phyloP scores from a whole-genome alignment of 64 coral and sea anemone genomes.

The Stichodactyla mertensii region DNA sequence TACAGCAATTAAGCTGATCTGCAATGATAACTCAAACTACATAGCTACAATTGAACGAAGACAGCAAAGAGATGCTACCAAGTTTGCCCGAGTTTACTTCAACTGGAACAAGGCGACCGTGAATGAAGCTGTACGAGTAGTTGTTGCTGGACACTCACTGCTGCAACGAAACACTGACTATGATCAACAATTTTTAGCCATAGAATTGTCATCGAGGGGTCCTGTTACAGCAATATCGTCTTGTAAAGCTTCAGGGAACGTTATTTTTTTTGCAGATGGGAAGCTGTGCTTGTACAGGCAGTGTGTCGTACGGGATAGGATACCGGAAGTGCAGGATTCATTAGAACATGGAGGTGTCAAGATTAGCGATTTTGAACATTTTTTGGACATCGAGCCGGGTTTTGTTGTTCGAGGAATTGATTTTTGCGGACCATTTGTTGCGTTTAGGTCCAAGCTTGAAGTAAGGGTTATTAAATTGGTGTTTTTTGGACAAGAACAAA shows the following conservation, averaged over 20 bases:
- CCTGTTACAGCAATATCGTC: constrained; percentile 49
- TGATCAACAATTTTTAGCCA: constrained; percentile 47
- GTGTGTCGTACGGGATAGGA: constrained; percentile 4
- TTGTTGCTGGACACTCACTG: constrained; percentile 67
- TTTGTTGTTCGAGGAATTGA: constrained; percentile 55
- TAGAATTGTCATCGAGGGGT: constrained; percentile 57
- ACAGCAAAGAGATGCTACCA: constrained; percentile 27
- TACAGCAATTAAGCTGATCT: constrained; percentile 69
- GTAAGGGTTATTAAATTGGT: constrained; percentile 67
- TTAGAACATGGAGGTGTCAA: constrained; percentile 10
- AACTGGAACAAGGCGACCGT: constrained; percentile 60
- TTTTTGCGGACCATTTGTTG: constrained; percentile 59
- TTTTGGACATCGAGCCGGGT: constrained; percentile 65
- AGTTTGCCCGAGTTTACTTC: constrained; percentile 72
- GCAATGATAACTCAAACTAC: constrained; percentile 74
- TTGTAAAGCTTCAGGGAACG: constrained; percentile 71
- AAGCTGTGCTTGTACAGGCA: constrained; percentile 63
- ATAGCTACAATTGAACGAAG: constrained; percentile 62
- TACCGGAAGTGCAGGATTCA: constrained; percentile 46
- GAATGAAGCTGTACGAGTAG: constrained; percentile 42
- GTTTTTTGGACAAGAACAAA: constrained; percentile 23
- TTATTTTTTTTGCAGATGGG: constrained; percentile 58
- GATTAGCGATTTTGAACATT: constrained; percentile 65
- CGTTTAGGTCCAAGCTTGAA: constrained; percentile 71
- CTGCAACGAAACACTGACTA: constrained; percentile 32